Conservation (phyloP, 2,113 vertebrate genomes). For the Halcyon malimbica region DNA sequence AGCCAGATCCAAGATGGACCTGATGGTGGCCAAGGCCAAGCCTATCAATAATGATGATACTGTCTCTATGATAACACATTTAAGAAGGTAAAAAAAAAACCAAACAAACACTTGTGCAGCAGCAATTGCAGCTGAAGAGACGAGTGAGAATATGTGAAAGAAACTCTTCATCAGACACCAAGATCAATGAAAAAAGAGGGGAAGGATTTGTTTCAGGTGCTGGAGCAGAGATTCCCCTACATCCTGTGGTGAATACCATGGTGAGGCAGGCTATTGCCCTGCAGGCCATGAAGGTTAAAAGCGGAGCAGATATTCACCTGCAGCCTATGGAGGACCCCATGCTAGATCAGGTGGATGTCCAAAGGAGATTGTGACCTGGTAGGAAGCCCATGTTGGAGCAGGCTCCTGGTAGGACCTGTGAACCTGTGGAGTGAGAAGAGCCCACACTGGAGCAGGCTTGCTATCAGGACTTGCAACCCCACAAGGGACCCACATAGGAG, state of each 20-base stretch:
- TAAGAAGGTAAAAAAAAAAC: background rate
- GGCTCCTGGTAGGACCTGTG: background rate
- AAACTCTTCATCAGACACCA: background rate
- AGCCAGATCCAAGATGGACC: background rate
- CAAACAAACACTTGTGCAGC: background rate
- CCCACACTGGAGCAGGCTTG: background rate
- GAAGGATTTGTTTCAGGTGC: fast-evolving
- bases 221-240: background rate
- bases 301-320: background rate
- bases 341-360: background rate
- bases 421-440: background rate
- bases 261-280: background rate
- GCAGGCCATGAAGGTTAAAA: fast-evolving
- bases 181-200: background rate
- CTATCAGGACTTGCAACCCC: background rate
- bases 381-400: background rate
- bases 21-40: background rate
- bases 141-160: background rate
- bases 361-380: background rate
- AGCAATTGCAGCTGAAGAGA: background rate
- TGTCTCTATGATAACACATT: background rate
- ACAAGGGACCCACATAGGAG: background rate
- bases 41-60: fast-evolving
- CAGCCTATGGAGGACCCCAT: background rate
- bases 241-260: fast-evolving